phyloP scores from a whole-genome alignment of 2,113 vertebrate species.

The Tursiops truncatus region DNA sequence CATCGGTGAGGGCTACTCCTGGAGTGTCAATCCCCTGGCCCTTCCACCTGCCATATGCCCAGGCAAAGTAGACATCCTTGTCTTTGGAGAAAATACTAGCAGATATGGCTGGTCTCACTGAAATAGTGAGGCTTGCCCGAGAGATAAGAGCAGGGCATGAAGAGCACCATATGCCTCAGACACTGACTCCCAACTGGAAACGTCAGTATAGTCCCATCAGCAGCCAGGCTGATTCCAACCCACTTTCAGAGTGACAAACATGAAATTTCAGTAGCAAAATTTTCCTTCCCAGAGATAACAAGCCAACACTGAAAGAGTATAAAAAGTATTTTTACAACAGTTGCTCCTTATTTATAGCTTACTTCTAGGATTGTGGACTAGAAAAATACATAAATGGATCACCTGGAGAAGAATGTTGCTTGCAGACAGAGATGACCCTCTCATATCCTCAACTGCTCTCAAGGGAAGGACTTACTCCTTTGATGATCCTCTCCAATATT shows the following conservation, averaged over 20 bases:
- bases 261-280: not conserved
- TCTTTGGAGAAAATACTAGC: not conserved
- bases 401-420: not conserved
- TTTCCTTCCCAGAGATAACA: not conserved
- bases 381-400: not conserved
- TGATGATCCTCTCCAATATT: not conserved
- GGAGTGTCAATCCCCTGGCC: not conserved
- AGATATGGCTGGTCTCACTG: not conserved
- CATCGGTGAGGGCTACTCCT: not conserved
- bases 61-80: not conserved
- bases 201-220: rapidly evolving
- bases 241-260: not conserved
- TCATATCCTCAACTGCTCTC: not conserved
- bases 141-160: too few species aligned
- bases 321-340: slow-evolving; percentile 32
- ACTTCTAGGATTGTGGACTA: not conserved
- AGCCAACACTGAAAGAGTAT: not conserved
- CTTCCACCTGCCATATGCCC: not conserved
- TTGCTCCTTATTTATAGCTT: slow-evolving; percentile 35
- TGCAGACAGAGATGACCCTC: not conserved
- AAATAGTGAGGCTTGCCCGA: not conserved
- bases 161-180: rapidly evolving
- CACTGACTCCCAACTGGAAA: not conserved
- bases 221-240: not conserved
- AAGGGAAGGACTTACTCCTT: not conserved